Evolutionary conservation across 30 jellyfish, hydroid and myxozoan genomes (phyloP), one percentile per base, ranked within the genome.

Genomic region (Aurelia sp.): DNA sequence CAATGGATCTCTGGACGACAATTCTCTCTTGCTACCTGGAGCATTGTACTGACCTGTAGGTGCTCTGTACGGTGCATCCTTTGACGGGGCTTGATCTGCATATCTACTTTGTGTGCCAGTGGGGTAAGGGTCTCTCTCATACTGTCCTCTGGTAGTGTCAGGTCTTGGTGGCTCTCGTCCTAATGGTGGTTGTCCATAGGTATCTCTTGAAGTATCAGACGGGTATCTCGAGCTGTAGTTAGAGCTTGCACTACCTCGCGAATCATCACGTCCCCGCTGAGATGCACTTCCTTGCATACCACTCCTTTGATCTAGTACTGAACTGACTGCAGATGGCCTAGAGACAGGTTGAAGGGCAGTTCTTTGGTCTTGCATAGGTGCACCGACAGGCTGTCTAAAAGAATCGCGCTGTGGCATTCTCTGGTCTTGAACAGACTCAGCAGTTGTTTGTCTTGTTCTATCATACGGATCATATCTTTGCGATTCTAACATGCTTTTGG

Each of bases 21-120:
- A 61, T 2, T 84, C 93, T 73, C 93, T 84, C 51, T 84, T 84
- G 53, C 78, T 40, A 53, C 88, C 93, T 0, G 83, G 78, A 0
- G 92, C 60, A 38, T 3, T 13, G 80, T 82, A 69, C 24, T 40
- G 71, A 70, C 66, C 86, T 8, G 84, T 9, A 13, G 84, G 41
- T 33, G 31, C 63, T 5, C 78, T 60, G 20, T 73, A 19, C 8
- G 51, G 70, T 44, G 57, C 47, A 16, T 19, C 51, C 7, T 67
- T 47, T 8, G 18, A 44, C 2, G 85, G 31, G 11, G 85, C 51
- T 21, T 47, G 35, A 8, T 30, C 61, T 5, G 47, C 69, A 22
- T 35, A 27, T 73, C 71, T 19, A 4, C 31, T 63, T 52, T 35
- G 71, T 73, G 85, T 18, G 5, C 51, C 85, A 16, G 33, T n/a